Conservation (phyloP, 2,113 vertebrate species). For the Polypterus senegalus region DNA sequence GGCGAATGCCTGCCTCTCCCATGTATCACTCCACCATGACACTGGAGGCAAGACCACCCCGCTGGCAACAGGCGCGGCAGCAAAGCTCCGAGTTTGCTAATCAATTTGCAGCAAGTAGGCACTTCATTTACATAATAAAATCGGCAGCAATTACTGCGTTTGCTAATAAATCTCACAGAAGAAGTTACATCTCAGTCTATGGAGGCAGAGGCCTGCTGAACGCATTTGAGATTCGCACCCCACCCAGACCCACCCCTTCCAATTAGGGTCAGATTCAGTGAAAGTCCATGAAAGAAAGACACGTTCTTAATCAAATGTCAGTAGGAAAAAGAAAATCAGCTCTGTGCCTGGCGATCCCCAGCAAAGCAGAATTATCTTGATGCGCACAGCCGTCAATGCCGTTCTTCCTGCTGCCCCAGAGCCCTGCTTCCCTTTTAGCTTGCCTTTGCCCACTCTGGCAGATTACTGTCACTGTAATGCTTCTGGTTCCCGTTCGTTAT, state of each 20-base stretch:
- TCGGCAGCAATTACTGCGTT: not conserved
- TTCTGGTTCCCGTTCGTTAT: constrained; percentile 42
- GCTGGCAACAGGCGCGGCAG: too few relatives aligned
- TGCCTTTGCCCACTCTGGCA: constrained; percentile 52
- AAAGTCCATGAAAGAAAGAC: constrained; percentile 17
- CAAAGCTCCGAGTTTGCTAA: not conserved
- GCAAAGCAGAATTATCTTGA: constrained; percentile 68
- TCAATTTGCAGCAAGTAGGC: not conserved
- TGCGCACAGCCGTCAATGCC: constrained; percentile 34
- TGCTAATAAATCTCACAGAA: not conserved
- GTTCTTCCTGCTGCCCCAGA: constrained; percentile 36
- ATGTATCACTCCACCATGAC: too few relatives aligned
- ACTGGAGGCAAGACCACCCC: too few relatives aligned
- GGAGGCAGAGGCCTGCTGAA: not conserved
- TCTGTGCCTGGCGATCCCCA: constrained; percentile 58
- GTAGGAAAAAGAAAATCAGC: constrained; percentile 44
- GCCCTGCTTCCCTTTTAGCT: constrained; percentile 47
- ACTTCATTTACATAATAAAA: constrained; percentile 5
- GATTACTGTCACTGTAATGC: constrained; percentile 50
- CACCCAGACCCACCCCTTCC: not conserved
- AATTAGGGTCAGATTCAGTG: not conserved
- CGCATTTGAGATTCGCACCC: not conserved
- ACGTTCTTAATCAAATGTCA: constrained; percentile 36
- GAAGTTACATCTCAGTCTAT: not conserved
- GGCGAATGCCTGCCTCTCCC: too few relatives aligned